These are phyloP conservation scores for Cyphomyrus plagiostoma DNA, from an alignment of 2,113 vertebrate species.

Conservation along the genomic window DNA sequence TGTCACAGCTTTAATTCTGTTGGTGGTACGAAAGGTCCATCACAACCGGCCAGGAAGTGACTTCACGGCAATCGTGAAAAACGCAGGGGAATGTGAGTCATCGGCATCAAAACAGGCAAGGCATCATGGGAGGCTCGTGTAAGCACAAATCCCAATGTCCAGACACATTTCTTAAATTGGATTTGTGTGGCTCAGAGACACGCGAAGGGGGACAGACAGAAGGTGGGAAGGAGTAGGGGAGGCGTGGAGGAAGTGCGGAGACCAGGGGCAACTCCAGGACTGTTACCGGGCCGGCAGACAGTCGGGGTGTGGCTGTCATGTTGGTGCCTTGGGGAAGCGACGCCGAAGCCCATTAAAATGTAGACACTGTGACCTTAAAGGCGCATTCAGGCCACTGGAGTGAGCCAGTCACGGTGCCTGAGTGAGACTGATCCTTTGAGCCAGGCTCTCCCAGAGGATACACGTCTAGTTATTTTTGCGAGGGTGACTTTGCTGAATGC, in stretches of 20 bases:
- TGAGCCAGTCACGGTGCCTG: not conserved
- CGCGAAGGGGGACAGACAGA: not conserved
- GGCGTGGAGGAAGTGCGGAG: not conserved
- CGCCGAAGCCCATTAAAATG: not conserved
- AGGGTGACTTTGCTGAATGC: not conserved
- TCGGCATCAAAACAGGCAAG: not conserved
- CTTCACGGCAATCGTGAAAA: not conserved
- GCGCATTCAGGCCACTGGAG: not conserved
- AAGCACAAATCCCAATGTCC: not conserved
- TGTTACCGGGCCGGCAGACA: not conserved
- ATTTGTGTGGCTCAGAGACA: not conserved
- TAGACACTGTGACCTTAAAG: not conserved
- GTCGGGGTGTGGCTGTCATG: not conserved
- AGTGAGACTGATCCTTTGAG: not conserved
- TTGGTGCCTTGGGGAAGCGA: not conserved
- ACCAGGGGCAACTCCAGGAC: not conserved
- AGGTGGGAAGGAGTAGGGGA: not conserved
- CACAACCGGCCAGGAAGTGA: not conserved
- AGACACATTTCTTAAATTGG: slow-evolving; percentile 2
- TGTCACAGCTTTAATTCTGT: not conserved
- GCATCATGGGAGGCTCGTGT: not conserved
- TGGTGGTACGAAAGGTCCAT: not conserved
- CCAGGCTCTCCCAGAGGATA: not conserved
- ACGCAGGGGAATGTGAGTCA: not conserved
- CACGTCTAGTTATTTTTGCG: not conserved